Base-by-base conservation (phyloP, 2,113 vertebrate genomes). In the Leptobrachium ailaonicum region DNA sequence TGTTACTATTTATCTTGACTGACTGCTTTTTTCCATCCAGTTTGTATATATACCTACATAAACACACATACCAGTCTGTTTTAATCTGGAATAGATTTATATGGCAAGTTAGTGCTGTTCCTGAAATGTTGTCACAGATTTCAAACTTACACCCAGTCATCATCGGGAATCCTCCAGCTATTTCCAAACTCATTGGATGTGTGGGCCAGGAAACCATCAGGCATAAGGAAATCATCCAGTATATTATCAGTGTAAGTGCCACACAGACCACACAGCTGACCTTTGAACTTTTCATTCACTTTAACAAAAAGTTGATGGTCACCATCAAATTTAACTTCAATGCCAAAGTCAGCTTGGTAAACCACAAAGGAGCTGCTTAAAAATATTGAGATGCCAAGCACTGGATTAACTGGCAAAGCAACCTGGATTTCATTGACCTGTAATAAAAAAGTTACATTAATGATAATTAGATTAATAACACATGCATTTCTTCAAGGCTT, bases 221-320 rank as follows among this genome's bases (percentile, higher is more conserved):
- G 89, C 32, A 77, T 88, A 40, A 89, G 1, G 8, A 94, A 92
- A 77, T 94, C 93, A 77, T 94, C 93, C 0, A 82, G 85, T 73
- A 90, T 89, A 60, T 82, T 77, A 40, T 73, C 85, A 32, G 90
- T 93, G 80, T 90, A 94, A 32, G 91, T 93, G 45, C 93, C 93
- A 63, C 93, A 94, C 12, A 94, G 83, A 47, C 93, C 93, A 6
- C 92, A 93, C 41, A 92, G 77, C 53, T 88, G 83, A 42, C 90
- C 92, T 75, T 83, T 85, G 87, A 91, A 89, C 50, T 84, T 84
- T 63, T 94, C 93, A 74, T 92, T 91, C n/a, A 94, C 89, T 73
- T 90, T 88, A 50, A 94, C 85, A 82, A 92, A 91, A 8, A 94
- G 85, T 53, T 91, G 85, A 66, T 88, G 81, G 64, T 90, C 67